Percentiles rank a stretch among this genome's conserved stretches.
phyloP scores from a whole-genome alignment of 2,888 invertebrate genomes.

The Troides helena region DNA sequence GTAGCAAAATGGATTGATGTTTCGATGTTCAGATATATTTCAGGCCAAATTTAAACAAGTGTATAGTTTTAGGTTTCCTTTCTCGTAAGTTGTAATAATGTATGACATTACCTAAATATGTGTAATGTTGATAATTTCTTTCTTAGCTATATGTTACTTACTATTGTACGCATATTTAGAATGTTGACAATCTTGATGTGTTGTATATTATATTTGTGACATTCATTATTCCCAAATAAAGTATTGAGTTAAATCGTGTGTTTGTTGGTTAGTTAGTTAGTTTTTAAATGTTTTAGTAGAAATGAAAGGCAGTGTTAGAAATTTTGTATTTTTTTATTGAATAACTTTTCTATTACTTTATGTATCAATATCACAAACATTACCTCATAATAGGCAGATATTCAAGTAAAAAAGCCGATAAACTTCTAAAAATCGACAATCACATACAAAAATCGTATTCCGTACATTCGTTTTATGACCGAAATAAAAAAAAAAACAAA shows the following conservation, averaged over 20 bases:
- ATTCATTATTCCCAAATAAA: conserved; percentile 76
- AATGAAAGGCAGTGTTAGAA: conserved; percentile 52
- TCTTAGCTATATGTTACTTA: conserved; percentile 52
- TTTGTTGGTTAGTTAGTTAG: neutral
- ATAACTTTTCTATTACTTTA: conserved; percentile 68
- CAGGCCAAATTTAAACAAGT: neutral
- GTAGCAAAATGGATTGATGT: neutral
- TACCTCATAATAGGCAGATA: conserved; percentile 64
- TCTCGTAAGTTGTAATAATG: neutral
- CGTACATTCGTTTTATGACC: conserved; percentile 29
- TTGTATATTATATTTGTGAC: conserved; percentile 65
- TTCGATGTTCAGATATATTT: conserved; percentile 1
- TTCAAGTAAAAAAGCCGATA: conserved; percentile 72
- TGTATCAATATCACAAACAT: conserved; percentile 73
- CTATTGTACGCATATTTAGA: conserved; percentile 62
- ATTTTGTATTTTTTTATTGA: conserved; percentile 76
- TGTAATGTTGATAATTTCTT: conserved; percentile 19
- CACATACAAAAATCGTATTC: conserved; percentile 32
- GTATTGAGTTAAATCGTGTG: conserved; percentile 65
- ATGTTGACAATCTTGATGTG: conserved; percentile 69
- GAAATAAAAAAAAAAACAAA: conserved; percentile 29
- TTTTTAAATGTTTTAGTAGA: neutral
- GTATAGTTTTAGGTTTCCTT: conserved; percentile 3
- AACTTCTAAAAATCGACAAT: conserved; percentile 61
- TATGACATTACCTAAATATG: neutral